Evolutionary conservation across 2,888 invertebrate species (phyloP), one percentile per base, ranked within the genome.

Genomic region (Amiota communis): DNA sequence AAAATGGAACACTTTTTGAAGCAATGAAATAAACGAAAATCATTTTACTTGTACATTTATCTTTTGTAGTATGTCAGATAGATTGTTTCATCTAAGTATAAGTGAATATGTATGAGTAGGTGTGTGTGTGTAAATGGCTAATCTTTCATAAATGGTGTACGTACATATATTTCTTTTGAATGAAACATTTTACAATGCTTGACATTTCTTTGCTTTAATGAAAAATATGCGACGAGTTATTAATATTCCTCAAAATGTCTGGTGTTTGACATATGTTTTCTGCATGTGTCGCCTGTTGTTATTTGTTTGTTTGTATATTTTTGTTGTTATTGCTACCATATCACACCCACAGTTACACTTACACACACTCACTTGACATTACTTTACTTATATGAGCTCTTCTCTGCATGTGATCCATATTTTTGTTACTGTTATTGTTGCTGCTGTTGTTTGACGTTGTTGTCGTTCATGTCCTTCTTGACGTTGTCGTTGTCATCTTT

Each of bases 231-330:
- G 78, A 78, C 74, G 81, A 82, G 85, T 83, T 83, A 83, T 83
- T 83, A 85, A 83, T 83, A 83, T 83, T 83, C 81, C 85, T 83
- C 84, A 83, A 77, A 78, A 83, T 82, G 85, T 82, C 82, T 83
- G 83, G 84, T 78, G 82, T 83, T 83, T 83, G 83, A 85, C 83
- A 83, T 84, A 84, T 83, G 83, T 85, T 83, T 83, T 85, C 82
- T 83, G 74, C 75, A 74, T 76, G 57, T 74, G 70, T 70, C 83
- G 81, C 78, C 78, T 72, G 48, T 69, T 64, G 75, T 80, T 81
- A 75, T 80, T 74, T 81, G 75, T 80, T 74, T 74, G 78, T 80
- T 53, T 71, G 64, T 71, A 57, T 56, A 36, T 70, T 47, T 68
- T 75, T 74, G 73, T 70, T 23, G 49, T 48, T 56, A 47, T 53